phyloP scores from a whole-genome alignment of 2,797 vertebrate species.

The Platalea minor region DNA sequence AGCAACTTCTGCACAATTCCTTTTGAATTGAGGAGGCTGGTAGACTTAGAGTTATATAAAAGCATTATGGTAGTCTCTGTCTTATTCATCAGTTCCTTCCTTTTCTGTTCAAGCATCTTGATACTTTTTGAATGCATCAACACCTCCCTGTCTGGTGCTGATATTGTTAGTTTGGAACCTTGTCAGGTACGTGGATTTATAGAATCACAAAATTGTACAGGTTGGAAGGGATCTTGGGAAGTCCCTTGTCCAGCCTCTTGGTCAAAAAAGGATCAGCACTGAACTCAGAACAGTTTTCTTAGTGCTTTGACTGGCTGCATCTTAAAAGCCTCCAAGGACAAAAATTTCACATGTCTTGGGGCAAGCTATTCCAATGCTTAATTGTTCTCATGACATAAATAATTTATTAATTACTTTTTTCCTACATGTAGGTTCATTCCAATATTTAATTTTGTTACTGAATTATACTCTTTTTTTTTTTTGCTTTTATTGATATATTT shows the following conservation, averaged over 20 bases:
- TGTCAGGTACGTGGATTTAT: background rate
- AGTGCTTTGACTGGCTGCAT: background rate
- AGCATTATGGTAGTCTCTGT: background rate
- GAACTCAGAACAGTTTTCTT: background rate
- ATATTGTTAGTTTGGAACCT: background rate
- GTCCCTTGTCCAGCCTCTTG: background rate
- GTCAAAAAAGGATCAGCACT: background rate
- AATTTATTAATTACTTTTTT: background rate
- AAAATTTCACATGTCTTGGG: background rate
- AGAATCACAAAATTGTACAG: background rate
- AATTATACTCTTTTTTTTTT: background rate
- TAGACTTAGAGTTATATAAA: background rate
- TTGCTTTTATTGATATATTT: background rate
- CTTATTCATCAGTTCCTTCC: background rate
- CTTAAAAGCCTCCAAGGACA: background rate
- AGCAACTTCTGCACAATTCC: background rate
- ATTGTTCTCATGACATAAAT: background rate
- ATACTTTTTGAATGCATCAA: background rate
- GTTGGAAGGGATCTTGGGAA: background rate
- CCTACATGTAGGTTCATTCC: background rate
- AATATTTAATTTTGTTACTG: background rate
- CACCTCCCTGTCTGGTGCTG: background rate
- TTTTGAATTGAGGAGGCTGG: background rate
- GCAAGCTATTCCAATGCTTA: background rate
- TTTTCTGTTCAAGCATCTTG: background rate